These are phyloP conservation scores for Mionectes macconnelli DNA, from an alignment of 2,113 vertebrate genomes.

Conservation along the genomic window DNA sequence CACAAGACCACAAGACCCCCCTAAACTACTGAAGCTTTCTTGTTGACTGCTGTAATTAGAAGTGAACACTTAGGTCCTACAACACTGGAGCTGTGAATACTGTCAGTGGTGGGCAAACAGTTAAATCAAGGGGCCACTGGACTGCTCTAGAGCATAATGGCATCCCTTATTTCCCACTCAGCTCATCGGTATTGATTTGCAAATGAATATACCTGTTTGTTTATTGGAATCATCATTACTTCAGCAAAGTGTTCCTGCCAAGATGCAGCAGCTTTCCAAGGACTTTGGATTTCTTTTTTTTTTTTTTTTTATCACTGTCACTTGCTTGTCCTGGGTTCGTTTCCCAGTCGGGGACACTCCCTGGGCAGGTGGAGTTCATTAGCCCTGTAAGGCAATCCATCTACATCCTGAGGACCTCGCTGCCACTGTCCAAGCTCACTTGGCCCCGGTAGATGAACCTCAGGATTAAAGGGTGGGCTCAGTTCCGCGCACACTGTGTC, in stretches of 20 bases:
- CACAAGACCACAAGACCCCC: background rate
- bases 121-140: conserved; percentile 6
- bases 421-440: too few species aligned
- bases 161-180: background rate
- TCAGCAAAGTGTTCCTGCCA: background rate
- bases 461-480: too few species aligned
- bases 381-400: too few species aligned
- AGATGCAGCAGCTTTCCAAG: background rate
- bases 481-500: too few species aligned
- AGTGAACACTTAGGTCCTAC: background rate
- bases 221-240: conserved; percentile 6
- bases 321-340: too few species aligned
- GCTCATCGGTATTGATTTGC: conserved; percentile 17
- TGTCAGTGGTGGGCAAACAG: background rate
- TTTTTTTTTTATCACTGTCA: conserved; percentile 63
- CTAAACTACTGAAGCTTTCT: background rate
- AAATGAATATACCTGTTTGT: background rate
- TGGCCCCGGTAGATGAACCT: too few species aligned
- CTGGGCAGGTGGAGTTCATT: too few species aligned
- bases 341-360: too few species aligned
- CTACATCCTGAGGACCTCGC: too few species aligned
- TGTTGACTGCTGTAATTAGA: conserved; percentile 9
- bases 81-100: background rate
- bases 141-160: background rate
- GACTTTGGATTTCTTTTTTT: background rate